Base-by-base conservation (phyloP, 2,888 invertebrate genomes). In the Acanthosepion esculentum region DNA sequence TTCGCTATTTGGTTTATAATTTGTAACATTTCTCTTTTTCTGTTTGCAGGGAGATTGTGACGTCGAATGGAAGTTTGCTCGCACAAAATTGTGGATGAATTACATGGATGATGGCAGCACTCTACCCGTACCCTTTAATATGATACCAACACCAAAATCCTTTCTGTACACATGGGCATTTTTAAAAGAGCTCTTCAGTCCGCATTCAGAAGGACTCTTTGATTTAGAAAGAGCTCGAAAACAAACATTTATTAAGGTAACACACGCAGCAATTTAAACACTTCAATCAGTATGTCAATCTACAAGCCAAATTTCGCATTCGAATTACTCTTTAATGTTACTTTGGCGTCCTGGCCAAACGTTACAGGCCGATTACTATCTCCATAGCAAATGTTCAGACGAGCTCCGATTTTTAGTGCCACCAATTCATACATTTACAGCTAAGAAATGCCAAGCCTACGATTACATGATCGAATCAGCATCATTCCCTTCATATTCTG, bases 51-150 rank as follows among this genome's bases (percentile, higher is more conserved):
- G 97, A 94, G 97, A 97, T 96, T 97, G 97, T 93, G 98, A 98
- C 96, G 98, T 98, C 7, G 98, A 98, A 96, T 98, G 98, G 98
- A 98, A 98, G 50, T 98, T 98, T 96, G 98, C 98, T 0, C 98
- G 98, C 96, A 98, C 98, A 33, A 98, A 98, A 97, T 98, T 98
- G 94, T 98, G 98, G 98, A 97, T 98, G 96, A 98, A 98, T 96
- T 98, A 98, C 97, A 98, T 98, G 98, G 97, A 98, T 95, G 98
- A 98, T 96, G 98, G 98, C 2, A 98, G 98, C 2, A 97, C 98
- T 15, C 98, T 98, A 0, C 98, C 98, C 2, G 97, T 97, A 0
- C 98, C 98, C 0, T 98, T 98, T 96, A 98, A 98, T 97, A 97
- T 98, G 96, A 98, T 98, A 53, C 97, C 97, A 48, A 97, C 97